These are phyloP conservation scores for Holotrichia oblita DNA, from an alignment of 1,140 invertebrate species.

Conservation along the genomic window DNA sequence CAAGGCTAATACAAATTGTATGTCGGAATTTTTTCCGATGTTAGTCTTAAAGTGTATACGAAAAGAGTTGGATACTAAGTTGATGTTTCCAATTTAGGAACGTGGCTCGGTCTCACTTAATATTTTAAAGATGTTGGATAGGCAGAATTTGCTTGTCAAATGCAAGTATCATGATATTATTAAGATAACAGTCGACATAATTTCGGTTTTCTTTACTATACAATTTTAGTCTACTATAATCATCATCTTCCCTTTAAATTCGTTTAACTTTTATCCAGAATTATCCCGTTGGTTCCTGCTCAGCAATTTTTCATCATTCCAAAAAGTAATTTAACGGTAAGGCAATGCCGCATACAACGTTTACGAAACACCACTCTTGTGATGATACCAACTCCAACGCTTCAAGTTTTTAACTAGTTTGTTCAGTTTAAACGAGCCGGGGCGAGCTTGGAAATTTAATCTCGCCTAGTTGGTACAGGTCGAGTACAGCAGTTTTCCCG, in stretches of 20 bases:
- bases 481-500: neutral
- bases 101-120: no score
- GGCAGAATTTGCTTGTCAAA: neutral
- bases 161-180: no score
- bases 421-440: neutral
- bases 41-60: neutral
- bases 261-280: no score
- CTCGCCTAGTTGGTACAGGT: neutral
- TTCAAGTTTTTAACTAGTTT: constrained; percentile 14
- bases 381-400: neutral
- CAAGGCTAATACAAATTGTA: constrained; percentile 10
- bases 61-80: neutral
- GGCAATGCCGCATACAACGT: neutral
- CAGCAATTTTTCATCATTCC: neutral
- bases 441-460: constrained; percentile 11
- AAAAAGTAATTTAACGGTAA: neutral
- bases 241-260: no score
- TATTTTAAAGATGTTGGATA: no score
- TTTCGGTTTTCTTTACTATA: no score
- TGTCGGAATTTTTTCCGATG: neutral
- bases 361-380: neutral
- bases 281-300: no score
- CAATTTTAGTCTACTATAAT: no score
- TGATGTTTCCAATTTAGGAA: neutral
- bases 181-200: no score